Evolutionary conservation across 2,113 vertebrate species (phyloP), one percentile per base, ranked within the genome.

Genomic region (Vicugna pacos): DNA sequence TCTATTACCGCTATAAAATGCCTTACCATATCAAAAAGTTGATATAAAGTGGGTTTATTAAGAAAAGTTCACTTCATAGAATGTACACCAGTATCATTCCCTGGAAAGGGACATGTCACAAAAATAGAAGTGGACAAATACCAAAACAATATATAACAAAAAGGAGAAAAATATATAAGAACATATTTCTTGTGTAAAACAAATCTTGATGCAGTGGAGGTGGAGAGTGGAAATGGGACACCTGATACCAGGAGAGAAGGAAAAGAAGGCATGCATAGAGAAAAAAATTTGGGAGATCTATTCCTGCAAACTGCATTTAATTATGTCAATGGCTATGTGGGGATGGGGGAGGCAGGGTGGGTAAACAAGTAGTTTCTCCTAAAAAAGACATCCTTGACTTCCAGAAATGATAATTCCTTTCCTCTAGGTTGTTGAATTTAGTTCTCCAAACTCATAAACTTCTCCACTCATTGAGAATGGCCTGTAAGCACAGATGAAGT

Each of bases 1-100:
- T 85, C 73, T 56, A 17, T 26, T 69, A 35, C 65, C 30, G 9
- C 22, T 62, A 93, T 5, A 48, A 22, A 22, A 89, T 84, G 48
- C 17, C 65, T 50, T 26, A n/a, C 14, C n/a, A 58, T 8, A 93
- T 4, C 50, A 85, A 90, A 67, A 75, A 77, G 7, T 19, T 19
- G 82, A 48, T 85, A 81, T 24, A 95, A 67, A 85, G 16, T 42
- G 24, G 5, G 26, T 64, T 91, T 94, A 91, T 12, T 24, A 46
- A 20, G 52, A 93, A 96, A 97, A 88, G 16, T 20, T 83, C 56
- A 80, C 42, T 70, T 64, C 70, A 95, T 9, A 92, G 17, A 95
- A 64, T 58, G 24, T 19, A 85, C 7, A 56, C 13, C 67, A 82
- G 35, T 64, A 82, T 69, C 52, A 80, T 72, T 94, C 32, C 42